These are phyloP conservation scores for Myripristis jacobus DNA, from an alignment of 2,797 vertebrate genomes.

Conservation along the genomic window DNA sequence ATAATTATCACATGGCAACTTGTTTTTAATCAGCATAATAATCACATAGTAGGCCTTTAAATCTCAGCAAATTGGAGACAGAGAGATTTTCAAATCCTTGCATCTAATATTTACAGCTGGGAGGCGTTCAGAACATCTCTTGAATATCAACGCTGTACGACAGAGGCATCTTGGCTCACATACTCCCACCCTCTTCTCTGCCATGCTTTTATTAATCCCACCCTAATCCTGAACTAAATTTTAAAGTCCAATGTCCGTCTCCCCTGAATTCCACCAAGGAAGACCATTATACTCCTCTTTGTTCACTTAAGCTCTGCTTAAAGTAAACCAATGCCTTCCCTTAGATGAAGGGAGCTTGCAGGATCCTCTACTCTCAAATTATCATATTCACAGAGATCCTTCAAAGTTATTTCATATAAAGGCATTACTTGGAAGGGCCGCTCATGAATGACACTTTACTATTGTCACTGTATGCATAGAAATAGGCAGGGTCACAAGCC, in stretches of 20 bases:
- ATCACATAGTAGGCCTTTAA: slow-evolving; percentile 39
- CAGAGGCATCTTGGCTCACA: slow-evolving; percentile 46
- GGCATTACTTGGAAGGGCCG: slow-evolving; percentile 28
- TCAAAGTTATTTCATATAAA: slow-evolving; percentile 34
- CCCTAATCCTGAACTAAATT: slow-evolving; percentile 62
- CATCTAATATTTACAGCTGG: slow-evolving; percentile 51
- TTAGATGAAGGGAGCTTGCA: slow-evolving; percentile 34
- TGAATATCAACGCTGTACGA: slow-evolving; percentile 67
- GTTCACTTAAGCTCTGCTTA: slow-evolving; percentile 59
- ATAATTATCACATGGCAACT: slow-evolving; percentile 38
- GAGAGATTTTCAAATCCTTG: slow-evolving; percentile 39
- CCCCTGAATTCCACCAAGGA: slow-evolving; percentile 47
- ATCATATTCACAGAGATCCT: slow-evolving; percentile 37
- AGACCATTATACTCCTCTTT: slow-evolving; percentile 57
- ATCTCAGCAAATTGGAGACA: slow-evolving; percentile 32
- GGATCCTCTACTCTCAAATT: slow-evolving; percentile 36
- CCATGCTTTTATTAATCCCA: slow-evolving; percentile 53
- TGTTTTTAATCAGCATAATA: slow-evolving; percentile 53
- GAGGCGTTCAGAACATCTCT: slow-evolving; percentile 55
- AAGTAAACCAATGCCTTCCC: slow-evolving; percentile 41
- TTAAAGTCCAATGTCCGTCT: slow-evolving; percentile 51
- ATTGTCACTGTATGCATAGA: slow-evolving; percentile 2
- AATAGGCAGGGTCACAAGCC: background rate
- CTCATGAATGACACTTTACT: slow-evolving; percentile 4
- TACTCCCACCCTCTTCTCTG: slow-evolving; percentile 40